phyloP scores from a whole-genome alignment of 2,888 invertebrate genomes.

The Phengaris alcon region DNA sequence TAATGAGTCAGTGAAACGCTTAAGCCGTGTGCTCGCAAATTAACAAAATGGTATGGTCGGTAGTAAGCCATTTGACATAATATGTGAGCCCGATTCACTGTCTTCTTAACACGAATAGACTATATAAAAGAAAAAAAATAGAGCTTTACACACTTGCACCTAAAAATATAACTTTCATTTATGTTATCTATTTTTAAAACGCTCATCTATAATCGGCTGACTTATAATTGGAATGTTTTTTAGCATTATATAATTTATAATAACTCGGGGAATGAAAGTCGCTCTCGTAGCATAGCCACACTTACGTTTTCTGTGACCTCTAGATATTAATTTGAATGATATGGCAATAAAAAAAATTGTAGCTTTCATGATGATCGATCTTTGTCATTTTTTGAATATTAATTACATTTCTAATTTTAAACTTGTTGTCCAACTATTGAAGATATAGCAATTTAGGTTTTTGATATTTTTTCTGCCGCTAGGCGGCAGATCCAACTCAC shows the following conservation, averaged over 20 bases:
- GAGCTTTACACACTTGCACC: neutral
- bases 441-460: neutral
- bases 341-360: neutral
- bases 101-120: no score
- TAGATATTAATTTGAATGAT: conserved; percentile 17
- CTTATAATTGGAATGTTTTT: conserved; percentile 16
- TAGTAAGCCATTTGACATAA: no score
- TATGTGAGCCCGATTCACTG: no score
- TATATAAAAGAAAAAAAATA: no score
- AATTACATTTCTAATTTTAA: neutral
- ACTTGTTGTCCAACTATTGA: neutral
- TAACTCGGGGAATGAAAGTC: conserved; percentile 10
- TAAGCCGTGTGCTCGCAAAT: no score
- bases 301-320: conserved; percentile 16
- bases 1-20: no score
- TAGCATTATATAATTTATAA: conserved; percentile 15
- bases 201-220: neutral
- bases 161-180: conserved; percentile 7
- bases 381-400: neutral
- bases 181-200: neutral
- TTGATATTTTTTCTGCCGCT: no score
- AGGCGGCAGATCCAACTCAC: no score
- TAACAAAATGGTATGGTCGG: no score
- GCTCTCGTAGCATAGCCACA: neutral
- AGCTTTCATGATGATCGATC: conserved; percentile 1